Conservation (phyloP, 2,888 invertebrate genomes). For the Ectemnius lituratus region DNA sequence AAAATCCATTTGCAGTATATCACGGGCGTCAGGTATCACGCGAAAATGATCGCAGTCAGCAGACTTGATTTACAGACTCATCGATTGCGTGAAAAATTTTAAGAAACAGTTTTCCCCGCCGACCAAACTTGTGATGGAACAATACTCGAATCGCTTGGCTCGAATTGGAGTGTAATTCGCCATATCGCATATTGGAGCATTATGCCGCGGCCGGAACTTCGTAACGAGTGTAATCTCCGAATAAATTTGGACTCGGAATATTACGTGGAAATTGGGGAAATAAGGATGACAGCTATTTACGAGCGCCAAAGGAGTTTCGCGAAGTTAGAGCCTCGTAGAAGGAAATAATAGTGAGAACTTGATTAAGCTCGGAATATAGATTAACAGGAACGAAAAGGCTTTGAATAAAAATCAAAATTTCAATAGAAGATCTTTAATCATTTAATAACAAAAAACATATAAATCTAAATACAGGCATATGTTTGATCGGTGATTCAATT, state of each 20-base stretch:
- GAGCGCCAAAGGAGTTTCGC: too few species aligned
- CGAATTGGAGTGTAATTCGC: neutral
- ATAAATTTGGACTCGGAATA: neutral
- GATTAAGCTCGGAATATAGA: too few species aligned
- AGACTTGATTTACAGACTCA: constrained; percentile 28
- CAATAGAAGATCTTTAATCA: too few species aligned
- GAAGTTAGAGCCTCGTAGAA: too few species aligned
- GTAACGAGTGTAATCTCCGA: neutral
- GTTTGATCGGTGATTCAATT: too few species aligned
- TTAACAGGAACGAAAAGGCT: too few species aligned
- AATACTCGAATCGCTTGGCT: neutral
- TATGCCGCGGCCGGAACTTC: neutral
- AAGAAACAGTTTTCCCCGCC: constrained; percentile 2
- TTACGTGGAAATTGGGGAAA: neutral
- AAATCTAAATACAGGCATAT: too few species aligned
- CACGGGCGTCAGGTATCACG: constrained; percentile 32
- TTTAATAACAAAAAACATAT: too few species aligned
- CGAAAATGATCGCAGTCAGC: constrained; percentile 39
- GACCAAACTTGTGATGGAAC: neutral
- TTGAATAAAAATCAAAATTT: too few species aligned
- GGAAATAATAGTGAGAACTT: too few species aligned
- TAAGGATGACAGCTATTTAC: too few species aligned
- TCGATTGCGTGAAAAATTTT: neutral
- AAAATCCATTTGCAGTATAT: constrained; percentile 53
- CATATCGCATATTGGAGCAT: neutral